Percentiles rank a stretch among this genome's conserved stretches.
Conservation (phyloP, 2,888 invertebrate genomes). For the Cryptocephalus moraei region DNA sequence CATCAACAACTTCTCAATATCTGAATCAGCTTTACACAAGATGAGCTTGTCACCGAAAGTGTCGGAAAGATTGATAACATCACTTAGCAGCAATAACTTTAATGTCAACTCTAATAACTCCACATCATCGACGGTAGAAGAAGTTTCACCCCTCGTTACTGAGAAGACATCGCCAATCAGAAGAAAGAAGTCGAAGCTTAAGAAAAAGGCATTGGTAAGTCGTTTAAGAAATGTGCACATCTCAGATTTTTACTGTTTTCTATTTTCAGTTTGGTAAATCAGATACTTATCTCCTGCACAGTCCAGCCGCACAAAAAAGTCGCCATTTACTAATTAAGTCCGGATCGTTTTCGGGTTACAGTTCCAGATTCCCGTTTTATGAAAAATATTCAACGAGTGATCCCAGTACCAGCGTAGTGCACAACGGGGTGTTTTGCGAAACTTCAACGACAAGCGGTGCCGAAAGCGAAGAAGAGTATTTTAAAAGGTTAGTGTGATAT, state of each 20-base stretch:
- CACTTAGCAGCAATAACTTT: slow-evolving; percentile 26
- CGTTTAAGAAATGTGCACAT: not conserved
- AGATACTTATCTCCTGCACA: slow-evolving; percentile 20
- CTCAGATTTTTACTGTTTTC: not conserved
- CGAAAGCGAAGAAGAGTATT: slow-evolving; percentile 55
- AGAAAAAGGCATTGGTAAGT: slow-evolving; percentile 23
- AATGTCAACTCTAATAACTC: slow-evolving; percentile 34
- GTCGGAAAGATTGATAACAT: slow-evolving; percentile 23
- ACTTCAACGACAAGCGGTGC: slow-evolving; percentile 54
- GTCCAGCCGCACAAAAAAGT: slow-evolving; percentile 13
- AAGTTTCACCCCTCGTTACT: slow-evolving; percentile 39
- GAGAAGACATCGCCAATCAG: slow-evolving; percentile 33
- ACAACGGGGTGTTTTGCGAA: slow-evolving; percentile 39
- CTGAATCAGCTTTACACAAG: slow-evolving; percentile 79
- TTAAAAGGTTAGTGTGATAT: not conserved
- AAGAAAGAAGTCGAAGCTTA: slow-evolving; percentile 30
- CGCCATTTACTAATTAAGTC: slow-evolving; percentile 51
- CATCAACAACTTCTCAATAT: slow-evolving; percentile 58
- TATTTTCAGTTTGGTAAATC: slow-evolving; percentile 23
- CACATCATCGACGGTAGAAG: slow-evolving; percentile 47
- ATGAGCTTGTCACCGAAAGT: slow-evolving; percentile 40
- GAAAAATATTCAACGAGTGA: slow-evolving; percentile 48
- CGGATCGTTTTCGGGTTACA: slow-evolving; percentile 58
- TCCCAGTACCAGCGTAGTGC: slow-evolving; percentile 42
- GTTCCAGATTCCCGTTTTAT: slow-evolving; percentile 40